A percentile compares a stretch with the other conserved stretches of the same genome.
Evolutionary conservation across 2,888 invertebrate genomes (phyloP).

Genomic region (Nowickia ferox): DNA sequence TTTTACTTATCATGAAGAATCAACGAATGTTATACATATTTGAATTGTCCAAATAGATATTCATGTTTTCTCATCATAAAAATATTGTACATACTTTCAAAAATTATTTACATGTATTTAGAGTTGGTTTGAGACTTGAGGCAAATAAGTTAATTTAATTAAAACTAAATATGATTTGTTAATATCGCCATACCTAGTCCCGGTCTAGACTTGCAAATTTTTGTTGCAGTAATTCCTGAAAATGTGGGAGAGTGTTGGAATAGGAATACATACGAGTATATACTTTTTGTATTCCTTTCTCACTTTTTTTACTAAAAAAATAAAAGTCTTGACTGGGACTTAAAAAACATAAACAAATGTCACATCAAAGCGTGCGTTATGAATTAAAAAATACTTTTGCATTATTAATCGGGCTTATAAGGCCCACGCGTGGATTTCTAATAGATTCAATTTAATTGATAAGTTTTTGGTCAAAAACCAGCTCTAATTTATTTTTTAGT

Average conservation of each 20-base stretch:
- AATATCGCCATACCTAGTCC: too few species aligned
- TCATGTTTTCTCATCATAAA: background rate
- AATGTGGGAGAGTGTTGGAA: too few species aligned
- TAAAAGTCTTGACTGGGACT: too few species aligned
- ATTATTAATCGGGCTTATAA: background rate
- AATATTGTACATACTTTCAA: constrained; percentile 42
- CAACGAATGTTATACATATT: constrained; percentile 1
- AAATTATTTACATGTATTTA: constrained; percentile 5
- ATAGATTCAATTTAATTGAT: background rate
- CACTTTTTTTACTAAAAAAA: too few species aligned
- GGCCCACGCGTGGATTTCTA: background rate
- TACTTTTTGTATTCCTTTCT: too few species aligned
- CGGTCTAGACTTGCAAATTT: too few species aligned
- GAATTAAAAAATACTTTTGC: background rate
- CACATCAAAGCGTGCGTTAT: background rate
- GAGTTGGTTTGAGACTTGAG: background rate
- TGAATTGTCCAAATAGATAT: background rate
- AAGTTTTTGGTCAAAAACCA: background rate
- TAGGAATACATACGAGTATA: too few species aligned
- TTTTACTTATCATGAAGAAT: constrained; percentile 43
- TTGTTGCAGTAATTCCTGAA: too few species aligned
- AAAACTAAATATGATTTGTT: too few species aligned
- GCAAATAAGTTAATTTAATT: too few species aligned
- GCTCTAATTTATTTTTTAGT: constrained; percentile 14
- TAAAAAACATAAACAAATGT: too few species aligned